Conservation (phyloP, 2,888 invertebrate species). For the Orchesella flavescens region DNA sequence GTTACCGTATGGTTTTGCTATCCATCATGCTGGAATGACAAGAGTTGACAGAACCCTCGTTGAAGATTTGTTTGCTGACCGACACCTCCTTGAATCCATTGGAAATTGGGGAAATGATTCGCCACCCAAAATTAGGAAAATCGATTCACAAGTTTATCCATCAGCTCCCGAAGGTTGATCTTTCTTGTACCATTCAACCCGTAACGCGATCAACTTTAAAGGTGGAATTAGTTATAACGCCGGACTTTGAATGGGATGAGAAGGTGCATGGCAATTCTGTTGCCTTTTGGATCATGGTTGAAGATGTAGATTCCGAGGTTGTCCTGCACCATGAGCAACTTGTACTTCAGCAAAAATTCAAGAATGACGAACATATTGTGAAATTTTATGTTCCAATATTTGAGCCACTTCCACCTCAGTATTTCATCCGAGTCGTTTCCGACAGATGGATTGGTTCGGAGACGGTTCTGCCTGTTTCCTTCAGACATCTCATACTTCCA, state of each 20-base stretch:
- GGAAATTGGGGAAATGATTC: conserved; percentile 95
- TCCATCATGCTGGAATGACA: conserved; percentile 99
- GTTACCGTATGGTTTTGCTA: conserved; percentile 98
- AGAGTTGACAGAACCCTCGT: conserved; percentile 97
- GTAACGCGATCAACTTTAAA: conserved; percentile 93
- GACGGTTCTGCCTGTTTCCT: conserved; percentile 96
- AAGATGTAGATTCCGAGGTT: conserved; percentile 86
- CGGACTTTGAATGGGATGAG: conserved; percentile 99
- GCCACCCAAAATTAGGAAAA: conserved; percentile 93
- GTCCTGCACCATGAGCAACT: conserved; percentile 94
- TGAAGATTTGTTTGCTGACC: conserved; percentile 98
- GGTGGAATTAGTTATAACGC: conserved; percentile 96
- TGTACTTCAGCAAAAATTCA: conserved; percentile 94
- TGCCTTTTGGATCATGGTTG: conserved; percentile 86
- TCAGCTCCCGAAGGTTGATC: conserved; percentile 96
- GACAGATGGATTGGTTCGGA: conserved; percentile 96
- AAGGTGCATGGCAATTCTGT: conserved; percentile 84
- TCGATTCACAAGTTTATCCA: conserved; percentile 96
- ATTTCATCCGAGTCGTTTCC: conserved; percentile 92
- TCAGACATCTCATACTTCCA: conserved; percentile 95
- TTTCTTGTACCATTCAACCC: conserved; percentile 97
- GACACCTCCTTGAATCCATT: conserved; percentile 97
- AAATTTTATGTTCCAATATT: conserved; percentile 99
- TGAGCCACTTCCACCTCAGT: conserved; percentile 98
- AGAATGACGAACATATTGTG: conserved; percentile 93